Evolutionary conservation across 2,113 vertebrate genomes (phyloP).

Genomic region (Calypte anna): DNA sequence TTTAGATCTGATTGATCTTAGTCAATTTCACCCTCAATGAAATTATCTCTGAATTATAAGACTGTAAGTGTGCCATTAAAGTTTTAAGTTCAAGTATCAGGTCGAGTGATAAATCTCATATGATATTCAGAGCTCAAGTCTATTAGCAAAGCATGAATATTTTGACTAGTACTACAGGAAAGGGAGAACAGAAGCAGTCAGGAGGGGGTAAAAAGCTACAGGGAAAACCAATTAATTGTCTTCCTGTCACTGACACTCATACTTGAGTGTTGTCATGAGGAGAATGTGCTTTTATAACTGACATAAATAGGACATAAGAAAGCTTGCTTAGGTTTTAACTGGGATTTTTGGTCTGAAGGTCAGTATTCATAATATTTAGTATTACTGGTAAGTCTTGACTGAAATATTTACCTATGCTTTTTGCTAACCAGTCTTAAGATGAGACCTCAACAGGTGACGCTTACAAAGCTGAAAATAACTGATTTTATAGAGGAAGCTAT

Average conservation of each 20-base stretch:
- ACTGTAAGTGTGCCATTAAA: constrained; percentile 12
- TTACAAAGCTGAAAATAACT: background rate
- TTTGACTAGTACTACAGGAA: constrained; percentile 21
- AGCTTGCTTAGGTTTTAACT: background rate
- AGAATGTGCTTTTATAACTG: background rate
- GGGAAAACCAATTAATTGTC: background rate
- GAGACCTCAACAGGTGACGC: background rate
- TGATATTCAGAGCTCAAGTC: constrained; percentile 11
- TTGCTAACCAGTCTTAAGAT: background rate
- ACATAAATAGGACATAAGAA: background rate
- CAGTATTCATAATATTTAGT: background rate
- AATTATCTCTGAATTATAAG: constrained; percentile 28
- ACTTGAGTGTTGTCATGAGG: background rate
- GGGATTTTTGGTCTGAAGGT: background rate
- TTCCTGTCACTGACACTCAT: background rate
- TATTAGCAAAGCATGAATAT: constrained; percentile 11
- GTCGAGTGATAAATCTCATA: constrained; percentile 26
- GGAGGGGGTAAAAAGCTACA: background rate
- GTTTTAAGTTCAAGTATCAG: constrained; percentile 54
- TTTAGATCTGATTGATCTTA: constrained; percentile 19
- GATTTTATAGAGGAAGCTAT: background rate
- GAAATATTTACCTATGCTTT: background rate
- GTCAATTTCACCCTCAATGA: background rate
- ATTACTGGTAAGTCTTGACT: background rate
- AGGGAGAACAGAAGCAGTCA: background rate